Evolutionary conservation across 1,140 invertebrate genomes (phyloP).

Genomic region (Pinna nobilis): DNA sequence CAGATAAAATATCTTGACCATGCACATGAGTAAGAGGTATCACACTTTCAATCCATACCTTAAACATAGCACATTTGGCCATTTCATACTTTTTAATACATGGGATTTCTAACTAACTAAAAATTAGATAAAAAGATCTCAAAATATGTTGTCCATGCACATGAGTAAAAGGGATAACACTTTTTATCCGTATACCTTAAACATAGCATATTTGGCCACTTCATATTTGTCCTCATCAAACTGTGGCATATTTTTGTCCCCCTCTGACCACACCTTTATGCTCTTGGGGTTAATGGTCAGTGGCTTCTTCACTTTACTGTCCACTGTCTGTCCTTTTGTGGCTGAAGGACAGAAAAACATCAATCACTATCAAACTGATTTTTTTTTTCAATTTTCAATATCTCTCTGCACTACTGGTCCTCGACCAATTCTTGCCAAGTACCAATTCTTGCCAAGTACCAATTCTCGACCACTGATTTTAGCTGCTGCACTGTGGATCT

Average conservation of each 20-base stretch:
- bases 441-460: too few relatives aligned
- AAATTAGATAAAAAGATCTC: too few relatives aligned
- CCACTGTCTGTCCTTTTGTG: constrained; percentile 43
- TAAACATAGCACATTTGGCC: constrained; percentile 63
- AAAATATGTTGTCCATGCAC: not conserved
- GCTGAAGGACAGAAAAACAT: constrained; percentile 29
- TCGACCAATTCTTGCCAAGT: too few relatives aligned
- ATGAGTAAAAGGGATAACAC: not conserved
- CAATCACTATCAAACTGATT: too few relatives aligned
- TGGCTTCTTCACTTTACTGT: constrained; percentile 44
- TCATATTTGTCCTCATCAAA: constrained; percentile 58
- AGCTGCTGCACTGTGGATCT: too few relatives aligned
- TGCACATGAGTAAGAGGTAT: not conserved
- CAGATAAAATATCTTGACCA: not conserved
- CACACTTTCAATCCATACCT: constrained; percentile 33
- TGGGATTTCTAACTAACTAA: too few relatives aligned
- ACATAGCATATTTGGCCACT: constrained; percentile 64
- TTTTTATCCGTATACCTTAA: constrained; percentile 44
- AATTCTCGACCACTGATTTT: too few relatives aligned
- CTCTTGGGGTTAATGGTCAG: constrained; percentile 44
- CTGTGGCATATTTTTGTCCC: constrained; percentile 54
- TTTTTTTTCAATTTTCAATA: too few relatives aligned
- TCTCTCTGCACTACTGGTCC: too few relatives aligned
- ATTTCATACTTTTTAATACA: too few relatives aligned
- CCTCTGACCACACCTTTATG: constrained; percentile 55